Conservation (phyloP, 1,140 invertebrate genomes). For the Globodera rostochiensis region DNA sequence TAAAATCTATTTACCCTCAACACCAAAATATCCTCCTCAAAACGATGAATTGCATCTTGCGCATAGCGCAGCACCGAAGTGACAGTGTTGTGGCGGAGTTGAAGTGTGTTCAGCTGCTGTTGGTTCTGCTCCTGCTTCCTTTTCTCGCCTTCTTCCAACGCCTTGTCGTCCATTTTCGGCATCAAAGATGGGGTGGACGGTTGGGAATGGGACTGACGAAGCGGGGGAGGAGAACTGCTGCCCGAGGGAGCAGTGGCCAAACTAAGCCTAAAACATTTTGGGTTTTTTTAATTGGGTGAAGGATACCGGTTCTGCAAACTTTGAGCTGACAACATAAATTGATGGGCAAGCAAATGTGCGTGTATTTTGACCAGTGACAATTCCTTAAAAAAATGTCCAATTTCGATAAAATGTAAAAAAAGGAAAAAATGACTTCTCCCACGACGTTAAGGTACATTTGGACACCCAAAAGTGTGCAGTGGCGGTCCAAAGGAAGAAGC, state of each 20-base stretch:
- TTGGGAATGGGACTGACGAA: conserved; percentile 6
- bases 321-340: conserved; percentile 27
- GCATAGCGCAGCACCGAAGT: conserved; percentile 44
- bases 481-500: conserved; percentile 31
- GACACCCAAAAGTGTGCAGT: conserved; percentile 26
- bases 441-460: conserved; percentile 21
- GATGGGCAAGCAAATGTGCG: conserved; percentile 43
- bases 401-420: too few relatives aligned
- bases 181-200: neutral
- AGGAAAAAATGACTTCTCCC: neutral
- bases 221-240: neutral
- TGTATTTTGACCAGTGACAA: conserved; percentile 42
- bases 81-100: conserved; percentile 43
- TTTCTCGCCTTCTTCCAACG: conserved; percentile 6
- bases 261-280: neutral
- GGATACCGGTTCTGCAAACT: conserved; percentile 27
- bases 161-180: neutral
- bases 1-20: conserved; percentile 32
- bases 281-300: neutral
- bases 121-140: neutral
- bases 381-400: neutral
- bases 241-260: conserved; percentile 5
- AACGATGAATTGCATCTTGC: conserved; percentile 31
- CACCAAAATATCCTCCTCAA: conserved; percentile 44
- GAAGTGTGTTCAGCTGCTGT: conserved; percentile 21